Evolutionary conservation across 2,888 invertebrate species (phyloP), one percentile per base, ranked within the genome.

Genomic region (Drosophila ustulata): DNA sequence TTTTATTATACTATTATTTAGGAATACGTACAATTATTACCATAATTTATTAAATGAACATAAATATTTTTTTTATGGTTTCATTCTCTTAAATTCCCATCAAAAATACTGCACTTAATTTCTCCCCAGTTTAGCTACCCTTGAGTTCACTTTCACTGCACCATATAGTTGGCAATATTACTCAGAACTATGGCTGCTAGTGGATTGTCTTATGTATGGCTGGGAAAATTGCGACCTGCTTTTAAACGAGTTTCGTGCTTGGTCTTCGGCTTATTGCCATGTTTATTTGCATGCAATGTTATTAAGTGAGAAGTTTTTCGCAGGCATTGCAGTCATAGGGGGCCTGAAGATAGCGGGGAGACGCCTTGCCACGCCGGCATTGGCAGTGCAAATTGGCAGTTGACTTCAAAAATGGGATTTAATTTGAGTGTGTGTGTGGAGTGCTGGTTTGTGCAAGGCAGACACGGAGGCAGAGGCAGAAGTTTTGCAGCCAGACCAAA

Each of bases 401-500:
- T 84, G 88, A 82, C 76, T 87, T 84, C 73, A 84, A 70, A 84
- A 81, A 84, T 84, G 51, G 70, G 75, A 84, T 81, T 88, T 76
- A 87, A 83, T 88, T 81, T 71, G 66, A 84, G 84, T 74, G 71
- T 74, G 61, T 23, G 49, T 37, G 65, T 28, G n/a, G 41, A 41
- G 66, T 47, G 59, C 52, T 47, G 41, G 49, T 45, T 65, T 34
- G 34, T 34, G 34, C 2, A 9, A 11, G 4, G 34, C 9, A 18
- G 18, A 18, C 3, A 9, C 34, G 3, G 34, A 7, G 7, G 49
- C 23, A 56, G 52, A 43, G 32, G 51, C 66, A 61, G 49, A 75
- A 75, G 56, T 75, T 75, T 78, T 37, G 37, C 37, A 37, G 37
- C 41, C 23, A 43, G 47, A 13, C 39, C 34, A 56, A 72, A 50